These are phyloP conservation scores for Bombus vancouverensis DNA, from an alignment of 1,140 invertebrate genomes.

Conservation along the genomic window DNA sequence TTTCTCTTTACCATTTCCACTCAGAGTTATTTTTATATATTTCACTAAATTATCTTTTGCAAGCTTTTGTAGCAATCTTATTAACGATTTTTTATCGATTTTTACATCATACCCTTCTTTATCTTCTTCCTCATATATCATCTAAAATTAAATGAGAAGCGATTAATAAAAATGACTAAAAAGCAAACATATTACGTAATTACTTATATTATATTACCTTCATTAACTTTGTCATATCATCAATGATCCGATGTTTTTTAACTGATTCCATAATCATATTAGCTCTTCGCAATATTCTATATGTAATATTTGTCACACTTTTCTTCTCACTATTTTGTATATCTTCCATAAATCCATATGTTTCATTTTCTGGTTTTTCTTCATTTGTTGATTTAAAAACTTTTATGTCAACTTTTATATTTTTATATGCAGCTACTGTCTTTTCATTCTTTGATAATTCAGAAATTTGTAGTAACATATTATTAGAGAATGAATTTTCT, in stretches of 20 bases:
- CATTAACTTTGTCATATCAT: slow-evolving; percentile 83
- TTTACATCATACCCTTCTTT: slow-evolving; percentile 84
- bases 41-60: slow-evolving; percentile 84
- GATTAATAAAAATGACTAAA: background rate
- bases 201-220: slow-evolving; percentile 74
- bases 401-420: slow-evolving; percentile 72
- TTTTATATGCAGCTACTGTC: slow-evolving; percentile 67
- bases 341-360: slow-evolving; percentile 75
- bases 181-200: background rate
- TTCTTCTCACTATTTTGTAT: slow-evolving; percentile 67
- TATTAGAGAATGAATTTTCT: background rate
- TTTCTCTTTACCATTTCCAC: slow-evolving; percentile 80
- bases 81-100: slow-evolving; percentile 86
- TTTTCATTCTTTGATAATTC: slow-evolving; percentile 47
- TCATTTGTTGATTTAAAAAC: slow-evolving; percentile 65
- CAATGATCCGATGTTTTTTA: slow-evolving; percentile 84
- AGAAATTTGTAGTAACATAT: background rate
- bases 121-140: slow-evolving; percentile 83
- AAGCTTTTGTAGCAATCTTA: slow-evolving; percentile 84
- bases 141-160: slow-evolving; percentile 62
- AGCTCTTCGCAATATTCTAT: slow-evolving; percentile 83
- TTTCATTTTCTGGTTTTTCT: slow-evolving; percentile 60
- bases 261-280: slow-evolving; percentile 85
- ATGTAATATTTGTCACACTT: slow-evolving; percentile 77
- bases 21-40: slow-evolving; percentile 84